These are phyloP conservation scores for Leptopilina syphax DNA, from an alignment of 2,888 invertebrate genomes.

Conservation along the genomic window DNA sequence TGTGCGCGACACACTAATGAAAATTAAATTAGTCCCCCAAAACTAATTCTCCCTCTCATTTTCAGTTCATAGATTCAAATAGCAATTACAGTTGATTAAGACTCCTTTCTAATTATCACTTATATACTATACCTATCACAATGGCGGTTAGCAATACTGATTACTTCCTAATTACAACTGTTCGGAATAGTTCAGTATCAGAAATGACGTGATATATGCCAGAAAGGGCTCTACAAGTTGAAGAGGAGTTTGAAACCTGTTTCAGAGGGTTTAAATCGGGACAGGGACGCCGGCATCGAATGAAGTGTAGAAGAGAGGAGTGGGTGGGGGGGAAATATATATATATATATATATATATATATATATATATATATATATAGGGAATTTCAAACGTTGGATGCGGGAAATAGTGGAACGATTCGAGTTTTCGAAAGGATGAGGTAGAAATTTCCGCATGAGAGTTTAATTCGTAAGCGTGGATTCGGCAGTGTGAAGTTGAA, in stretches of 20 bases:
- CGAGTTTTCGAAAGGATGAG: slow-evolving; percentile 9
- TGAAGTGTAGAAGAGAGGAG: neutral
- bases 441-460: slow-evolving; percentile 27
- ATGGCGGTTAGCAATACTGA: slow-evolving; percentile 28
- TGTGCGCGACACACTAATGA: too few species aligned
- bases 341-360: neutral
- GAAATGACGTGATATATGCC: slow-evolving; percentile 17
- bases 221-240: slow-evolving; percentile 23
- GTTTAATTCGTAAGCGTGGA: slow-evolving; percentile 55
- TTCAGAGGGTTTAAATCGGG: slow-evolving; percentile 13
- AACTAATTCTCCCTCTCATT: neutral
- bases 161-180: slow-evolving; percentile 29
- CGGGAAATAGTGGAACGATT: slow-evolving; percentile 1
- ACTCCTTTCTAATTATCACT: slow-evolving; percentile 14
- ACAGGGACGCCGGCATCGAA: neutral
- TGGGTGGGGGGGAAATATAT: neutral
- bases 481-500: slow-evolving; percentile 61
- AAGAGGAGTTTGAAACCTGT: slow-evolving; percentile 20
- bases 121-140: neutral
- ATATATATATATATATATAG: neutral
- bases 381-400: neutral
- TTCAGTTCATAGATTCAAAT: slow-evolving; percentile 5
- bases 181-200: slow-evolving; percentile 15
- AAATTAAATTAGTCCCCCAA: too few species aligned
- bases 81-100: neutral